Evolutionary conservation across 2,888 invertebrate genomes (phyloP).

Genomic region (Zeuzera pyrina): DNA sequence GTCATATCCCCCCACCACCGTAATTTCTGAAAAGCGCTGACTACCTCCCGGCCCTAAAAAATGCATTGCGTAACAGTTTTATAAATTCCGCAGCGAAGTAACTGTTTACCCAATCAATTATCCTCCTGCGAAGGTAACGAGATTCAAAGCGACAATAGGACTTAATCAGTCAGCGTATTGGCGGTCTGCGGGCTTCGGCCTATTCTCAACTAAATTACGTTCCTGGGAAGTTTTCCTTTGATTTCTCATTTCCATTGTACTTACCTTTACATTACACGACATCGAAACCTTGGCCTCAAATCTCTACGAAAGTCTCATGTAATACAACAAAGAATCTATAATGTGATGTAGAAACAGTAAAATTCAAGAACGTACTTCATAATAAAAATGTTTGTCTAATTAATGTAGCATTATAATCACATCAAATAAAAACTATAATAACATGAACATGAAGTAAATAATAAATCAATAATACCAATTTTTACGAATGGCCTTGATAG

Average conservation of each 20-base stretch:
- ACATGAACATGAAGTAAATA: no score
- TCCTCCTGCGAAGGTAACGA: slow-evolving; percentile 38
- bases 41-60: slow-evolving; percentile 68
- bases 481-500: no score
- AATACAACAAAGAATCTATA: no score
- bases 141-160: slow-evolving; percentile 21
- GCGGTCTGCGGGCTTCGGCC: slow-evolving; percentile 13
- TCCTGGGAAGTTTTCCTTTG: not conserved
- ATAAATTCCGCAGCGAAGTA: slow-evolving; percentile 35
- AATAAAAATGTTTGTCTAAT: no score
- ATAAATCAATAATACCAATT: no score
- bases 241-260: not conserved
- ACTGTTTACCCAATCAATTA: slow-evolving; percentile 66
- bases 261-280: not conserved
- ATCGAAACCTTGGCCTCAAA: no score
- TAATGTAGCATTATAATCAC: no score
- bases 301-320: no score
- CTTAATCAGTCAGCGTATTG: slow-evolving; percentile 23
- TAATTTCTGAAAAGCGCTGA: slow-evolving; percentile 70
- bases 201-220: slow-evolving; percentile 8
- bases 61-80: slow-evolving; percentile 72
- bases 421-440: no score
- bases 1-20: slow-evolving; percentile 65
- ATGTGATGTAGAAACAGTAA: no score
- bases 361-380: no score